A percentile compares a stretch with the other conserved stretches of the same genome.
Evolutionary conservation across 2,113 vertebrate genomes (phyloP).

Genomic region (Hydropotes inermis): DNA sequence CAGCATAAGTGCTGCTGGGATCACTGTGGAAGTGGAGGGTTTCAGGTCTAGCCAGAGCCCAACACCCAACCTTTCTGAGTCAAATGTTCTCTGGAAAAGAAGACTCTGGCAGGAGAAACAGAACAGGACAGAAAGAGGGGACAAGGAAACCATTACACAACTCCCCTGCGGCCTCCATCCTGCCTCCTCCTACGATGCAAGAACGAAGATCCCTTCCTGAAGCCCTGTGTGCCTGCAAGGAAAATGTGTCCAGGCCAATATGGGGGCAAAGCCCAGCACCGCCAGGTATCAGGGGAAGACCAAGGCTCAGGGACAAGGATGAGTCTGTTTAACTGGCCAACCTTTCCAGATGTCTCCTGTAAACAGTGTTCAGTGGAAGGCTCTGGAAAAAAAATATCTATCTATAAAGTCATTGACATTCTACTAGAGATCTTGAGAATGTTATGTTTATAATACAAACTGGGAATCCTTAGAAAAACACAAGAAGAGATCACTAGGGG

Average conservation of each 20-base stretch:
- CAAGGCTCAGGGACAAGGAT: background rate
- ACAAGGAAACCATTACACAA: background rate
- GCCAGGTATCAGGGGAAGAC: background rate
- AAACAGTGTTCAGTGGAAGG: background rate
- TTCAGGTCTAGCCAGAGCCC: background rate
- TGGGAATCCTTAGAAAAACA: background rate
- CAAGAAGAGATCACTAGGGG: too few species aligned
- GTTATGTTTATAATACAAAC: background rate
- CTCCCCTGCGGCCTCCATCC: background rate
- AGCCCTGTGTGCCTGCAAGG: background rate
- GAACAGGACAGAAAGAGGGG: background rate
- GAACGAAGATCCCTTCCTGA: background rate
- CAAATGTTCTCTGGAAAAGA: background rate
- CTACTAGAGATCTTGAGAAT: background rate
- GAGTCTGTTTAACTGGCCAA: background rate
- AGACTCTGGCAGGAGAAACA: background rate
- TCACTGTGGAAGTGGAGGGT: background rate
- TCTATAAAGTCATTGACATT: background rate
- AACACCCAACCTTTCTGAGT: background rate
- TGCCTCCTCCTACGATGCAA: background rate
- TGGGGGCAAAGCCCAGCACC: background rate
- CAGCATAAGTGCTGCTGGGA: background rate
- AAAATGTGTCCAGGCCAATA: background rate
- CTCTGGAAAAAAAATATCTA: background rate
- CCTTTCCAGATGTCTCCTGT: background rate